Base-by-base conservation (phyloP, 2,797 vertebrate species). In the Brotula barbata region DNA sequence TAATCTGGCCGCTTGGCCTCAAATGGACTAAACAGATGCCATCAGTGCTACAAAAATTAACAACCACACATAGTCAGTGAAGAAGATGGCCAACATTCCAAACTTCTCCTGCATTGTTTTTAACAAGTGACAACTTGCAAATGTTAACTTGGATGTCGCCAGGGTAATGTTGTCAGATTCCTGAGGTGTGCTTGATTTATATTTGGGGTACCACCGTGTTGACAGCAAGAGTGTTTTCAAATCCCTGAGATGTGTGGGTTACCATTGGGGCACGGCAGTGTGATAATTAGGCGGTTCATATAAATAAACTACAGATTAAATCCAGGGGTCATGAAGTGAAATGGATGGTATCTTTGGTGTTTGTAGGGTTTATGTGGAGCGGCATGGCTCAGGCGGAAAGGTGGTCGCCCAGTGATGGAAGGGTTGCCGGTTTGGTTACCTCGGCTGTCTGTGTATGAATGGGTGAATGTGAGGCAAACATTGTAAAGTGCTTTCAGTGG, bases 71-170 rank as follows among this genome's bases (percentile, higher is more conserved):
- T n/a, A 45, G 63, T 71, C 44, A 61, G 56, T 77, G 67, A 70
- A 67, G 75, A 72, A 64, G 49, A 57, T 58, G 39, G 54, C 51
- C 31, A 47, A 67, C 82, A 88, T 89, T 86, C 87, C 85, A 75
- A 46, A 54, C 67, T 77, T 70, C 80, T 73, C 62, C 67, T 61
- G 66, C 71, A 82, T 88, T 87, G 83, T 89, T 82, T 85, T 83
- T 75, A 87, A 85, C 86, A 83, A 86, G 86, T 81, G 83, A 87
- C 71, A 74, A 87, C 89, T 83, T 77, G 89, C 78, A 5, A 13
- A 77, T 53, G 12, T 74, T 58, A 73, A 77, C 74, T 54, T 33
- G 54, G 75, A 80, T 53, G 62, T 58, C 80, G 84, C 78, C 77
- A 78, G 76, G 69, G 71, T 13, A 59, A 82, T 68, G 77, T 78